Evolutionary conservation across 2,888 invertebrate genomes (phyloP).

Genomic region (Epiblema foenella): DNA sequence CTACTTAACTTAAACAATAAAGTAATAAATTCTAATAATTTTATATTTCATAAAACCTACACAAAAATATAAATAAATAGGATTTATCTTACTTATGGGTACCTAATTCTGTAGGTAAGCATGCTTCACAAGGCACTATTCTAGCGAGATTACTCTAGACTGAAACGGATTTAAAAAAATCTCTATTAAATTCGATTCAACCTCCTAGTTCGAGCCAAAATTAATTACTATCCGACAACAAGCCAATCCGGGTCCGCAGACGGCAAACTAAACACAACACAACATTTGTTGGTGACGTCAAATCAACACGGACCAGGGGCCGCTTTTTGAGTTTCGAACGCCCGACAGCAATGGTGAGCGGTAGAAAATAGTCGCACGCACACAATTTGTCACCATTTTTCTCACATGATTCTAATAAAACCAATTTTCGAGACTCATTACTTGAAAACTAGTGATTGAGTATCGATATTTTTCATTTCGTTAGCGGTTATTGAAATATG

Average conservation of each 20-base stretch:
- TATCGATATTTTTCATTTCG: no score
- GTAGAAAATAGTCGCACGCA: no score
- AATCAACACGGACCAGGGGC: constrained; percentile 55
- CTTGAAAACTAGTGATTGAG: no score
- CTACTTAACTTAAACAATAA: constrained; percentile 55
- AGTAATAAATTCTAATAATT: constrained; percentile 51
- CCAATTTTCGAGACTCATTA: no score
- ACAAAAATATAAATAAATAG: constrained; percentile 75
- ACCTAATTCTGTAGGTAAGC: constrained; percentile 72
- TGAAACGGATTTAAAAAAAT: constrained; percentile 67
- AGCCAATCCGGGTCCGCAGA: constrained; percentile 54
- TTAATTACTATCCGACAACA: constrained; percentile 73
- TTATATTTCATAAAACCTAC: constrained; percentile 65
- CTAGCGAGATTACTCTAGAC: constrained; percentile 75
- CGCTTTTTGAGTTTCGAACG: no score
- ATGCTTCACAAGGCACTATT: constrained; percentile 84
- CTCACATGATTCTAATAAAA: no score
- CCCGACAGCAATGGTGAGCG: no score
- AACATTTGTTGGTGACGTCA: constrained; percentile 6
- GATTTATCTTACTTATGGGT: constrained; percentile 64
- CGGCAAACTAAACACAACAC: constrained; percentile 8
- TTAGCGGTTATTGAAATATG: no score
- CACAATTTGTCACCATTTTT: no score
- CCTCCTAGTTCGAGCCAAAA: constrained; percentile 77
- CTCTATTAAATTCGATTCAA: constrained; percentile 81